A percentile compares a stretch with the other conserved stretches of the same genome.
Conservation (phyloP, 2,113 vertebrate genomes). For the Tachuris rubrigastra region DNA sequence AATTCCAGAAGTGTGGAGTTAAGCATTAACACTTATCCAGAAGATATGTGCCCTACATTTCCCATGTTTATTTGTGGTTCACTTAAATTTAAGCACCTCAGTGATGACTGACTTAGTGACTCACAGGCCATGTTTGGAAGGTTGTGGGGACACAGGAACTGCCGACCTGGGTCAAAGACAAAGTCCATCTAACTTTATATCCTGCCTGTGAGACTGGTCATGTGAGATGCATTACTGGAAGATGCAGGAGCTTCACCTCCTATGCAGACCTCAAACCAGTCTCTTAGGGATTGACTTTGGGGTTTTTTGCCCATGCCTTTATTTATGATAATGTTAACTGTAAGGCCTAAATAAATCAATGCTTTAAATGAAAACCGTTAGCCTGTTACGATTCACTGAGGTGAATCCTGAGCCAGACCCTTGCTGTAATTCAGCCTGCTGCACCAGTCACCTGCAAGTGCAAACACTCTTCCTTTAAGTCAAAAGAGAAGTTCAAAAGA, state of each 20-base stretch:
- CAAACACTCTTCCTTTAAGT: not conserved
- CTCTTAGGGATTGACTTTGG: not conserved
- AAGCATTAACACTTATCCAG: not conserved
- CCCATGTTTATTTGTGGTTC: not conserved
- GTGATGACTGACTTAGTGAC: not conserved
- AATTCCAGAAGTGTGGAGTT: not conserved
- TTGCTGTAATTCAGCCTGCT: not conserved
- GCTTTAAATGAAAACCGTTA: not conserved
- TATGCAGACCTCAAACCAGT: not conserved
- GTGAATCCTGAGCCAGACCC: not conserved
- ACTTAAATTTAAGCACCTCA: not conserved
- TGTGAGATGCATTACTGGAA: not conserved
- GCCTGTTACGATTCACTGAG: not conserved
- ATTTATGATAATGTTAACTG: not conserved
- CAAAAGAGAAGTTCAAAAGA: not conserved
- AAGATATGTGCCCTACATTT: not conserved
- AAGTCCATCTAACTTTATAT: not conserved
- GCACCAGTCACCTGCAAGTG: not conserved
- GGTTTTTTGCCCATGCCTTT: not conserved
- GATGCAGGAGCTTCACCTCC: not conserved
- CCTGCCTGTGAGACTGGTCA: not conserved
- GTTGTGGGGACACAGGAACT: not conserved
- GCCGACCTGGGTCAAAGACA: not conserved
- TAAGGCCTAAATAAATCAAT: not conserved
- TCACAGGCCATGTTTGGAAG: not conserved